phyloP scores from a whole-genome alignment of 2,888 invertebrate species.

The Arctia plantaginis region DNA sequence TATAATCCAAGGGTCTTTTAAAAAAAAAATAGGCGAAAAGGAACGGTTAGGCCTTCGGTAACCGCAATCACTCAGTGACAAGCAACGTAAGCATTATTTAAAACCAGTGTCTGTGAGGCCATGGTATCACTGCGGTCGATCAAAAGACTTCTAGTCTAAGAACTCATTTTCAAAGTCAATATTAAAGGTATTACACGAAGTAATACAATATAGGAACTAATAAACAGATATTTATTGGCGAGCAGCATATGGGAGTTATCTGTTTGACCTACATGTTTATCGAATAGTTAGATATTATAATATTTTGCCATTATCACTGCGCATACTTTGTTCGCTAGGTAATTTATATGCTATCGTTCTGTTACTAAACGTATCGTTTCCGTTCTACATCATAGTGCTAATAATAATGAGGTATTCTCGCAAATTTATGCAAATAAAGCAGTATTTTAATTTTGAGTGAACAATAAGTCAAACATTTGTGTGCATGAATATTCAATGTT shows the following conservation, averaged over 20 bases:
- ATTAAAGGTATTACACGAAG: not conserved
- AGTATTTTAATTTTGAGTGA: not conserved
- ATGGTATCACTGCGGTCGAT: no score
- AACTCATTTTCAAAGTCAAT: not conserved
- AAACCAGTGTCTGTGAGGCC: not conserved
- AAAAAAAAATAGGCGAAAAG: no score
- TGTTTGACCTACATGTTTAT: conserved; percentile 55
- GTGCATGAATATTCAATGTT: no score
- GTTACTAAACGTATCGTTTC: not conserved
- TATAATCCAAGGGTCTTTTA: no score
- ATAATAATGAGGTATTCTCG: not conserved
- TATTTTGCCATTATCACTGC: conserved; percentile 15
- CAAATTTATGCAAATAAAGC: not conserved
- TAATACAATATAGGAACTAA: not conserved
- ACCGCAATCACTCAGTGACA: no score
- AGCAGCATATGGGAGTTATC: conserved; percentile 44
- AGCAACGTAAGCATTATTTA: not conserved
- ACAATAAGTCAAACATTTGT: no score
- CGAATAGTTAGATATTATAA: conserved; percentile 36
- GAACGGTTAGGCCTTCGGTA: no score
- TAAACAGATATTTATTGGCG: conserved; percentile 3
- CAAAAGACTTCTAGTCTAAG: no score
- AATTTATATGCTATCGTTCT: not conserved
- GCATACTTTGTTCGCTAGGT: not conserved
- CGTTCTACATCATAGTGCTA: not conserved